Evolutionary conservation across 2,888 invertebrate genomes (phyloP).

Genomic region (Eupeodes latifasciatus): DNA sequence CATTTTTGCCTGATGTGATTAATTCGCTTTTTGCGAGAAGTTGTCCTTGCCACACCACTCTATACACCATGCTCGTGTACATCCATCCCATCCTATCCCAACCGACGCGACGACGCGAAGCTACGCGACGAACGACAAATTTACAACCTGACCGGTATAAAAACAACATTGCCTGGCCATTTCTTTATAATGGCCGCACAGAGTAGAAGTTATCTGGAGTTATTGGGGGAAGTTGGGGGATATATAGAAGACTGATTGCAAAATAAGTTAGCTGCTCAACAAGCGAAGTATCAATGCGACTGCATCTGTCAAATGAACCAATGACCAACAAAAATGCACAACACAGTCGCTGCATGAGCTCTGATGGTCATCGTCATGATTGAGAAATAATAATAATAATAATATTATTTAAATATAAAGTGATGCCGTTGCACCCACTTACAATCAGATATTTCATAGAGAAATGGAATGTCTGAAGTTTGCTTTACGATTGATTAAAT

Average conservation of each 20-base stretch:
- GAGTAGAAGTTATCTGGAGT: slow-evolving; percentile 4
- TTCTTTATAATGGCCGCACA: slow-evolving; percentile 21
- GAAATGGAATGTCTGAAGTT: not conserved
- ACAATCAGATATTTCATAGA: not conserved
- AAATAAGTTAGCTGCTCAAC: slow-evolving; percentile 68
- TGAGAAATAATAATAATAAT: slow-evolving; percentile 20
- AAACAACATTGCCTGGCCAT: not conserved
- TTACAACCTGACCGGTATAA: slow-evolving; percentile 29
- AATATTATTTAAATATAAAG: not conserved
- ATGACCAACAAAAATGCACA: slow-evolving; percentile 46
- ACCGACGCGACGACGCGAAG: not conserved
- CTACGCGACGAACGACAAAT: slow-evolving; percentile 14
- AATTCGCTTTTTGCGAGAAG: slow-evolving; percentile 72
- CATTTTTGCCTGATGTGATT: slow-evolving; percentile 77
- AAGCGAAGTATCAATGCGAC: slow-evolving; percentile 47
- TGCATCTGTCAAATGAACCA: slow-evolving; percentile 45
- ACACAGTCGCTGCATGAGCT: slow-evolving; percentile 7
- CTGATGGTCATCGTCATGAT: slow-evolving; percentile 19
- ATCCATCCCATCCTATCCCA: not conserved
- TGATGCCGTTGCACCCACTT: not conserved
- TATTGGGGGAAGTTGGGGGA: slow-evolving; percentile 11
- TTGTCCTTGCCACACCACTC: slow-evolving; percentile 63
- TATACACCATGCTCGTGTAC: not conserved
- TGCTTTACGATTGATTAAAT: not conserved
- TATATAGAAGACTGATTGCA: slow-evolving; percentile 45